Evolutionary conservation across 2,797 vertebrate species (phyloP).

Genomic region (Anomalospiza imberbis): DNA sequence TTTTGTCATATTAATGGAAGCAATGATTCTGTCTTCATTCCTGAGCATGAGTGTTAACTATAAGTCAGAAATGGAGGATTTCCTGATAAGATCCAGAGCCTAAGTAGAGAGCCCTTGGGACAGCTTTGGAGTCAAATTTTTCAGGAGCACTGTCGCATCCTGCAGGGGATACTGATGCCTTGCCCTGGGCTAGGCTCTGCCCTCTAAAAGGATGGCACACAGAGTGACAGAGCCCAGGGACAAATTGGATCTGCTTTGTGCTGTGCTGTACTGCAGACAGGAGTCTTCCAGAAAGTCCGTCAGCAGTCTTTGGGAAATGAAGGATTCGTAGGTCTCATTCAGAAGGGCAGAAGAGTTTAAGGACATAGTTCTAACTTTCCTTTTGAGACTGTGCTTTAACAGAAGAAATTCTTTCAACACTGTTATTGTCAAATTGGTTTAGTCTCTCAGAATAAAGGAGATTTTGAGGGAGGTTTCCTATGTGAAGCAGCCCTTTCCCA

Average conservation of each 20-base stretch:
- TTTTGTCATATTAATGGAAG: background rate
- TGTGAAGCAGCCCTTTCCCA: background rate
- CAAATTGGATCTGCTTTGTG: background rate
- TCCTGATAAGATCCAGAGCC: background rate
- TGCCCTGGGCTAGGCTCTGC: background rate
- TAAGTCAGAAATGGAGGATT: background rate
- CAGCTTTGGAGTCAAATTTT: background rate
- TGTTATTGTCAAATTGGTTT: background rate
- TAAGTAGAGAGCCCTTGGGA: background rate
- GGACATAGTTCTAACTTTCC: background rate
- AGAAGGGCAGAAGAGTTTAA: background rate
- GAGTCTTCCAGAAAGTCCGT: background rate
- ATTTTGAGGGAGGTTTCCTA: background rate
- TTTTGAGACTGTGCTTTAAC: background rate
- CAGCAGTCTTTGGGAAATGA: background rate
- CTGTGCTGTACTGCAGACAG: background rate
- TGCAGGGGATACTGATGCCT: background rate
- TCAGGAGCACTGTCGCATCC: background rate
- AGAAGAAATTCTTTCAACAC: background rate
- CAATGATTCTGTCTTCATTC: background rate
- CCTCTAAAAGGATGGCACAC: background rate
- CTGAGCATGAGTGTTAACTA: background rate
- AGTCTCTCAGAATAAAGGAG: background rate
- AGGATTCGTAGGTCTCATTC: background rate
- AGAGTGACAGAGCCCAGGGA: background rate